These are phyloP conservation scores for Poeciliopsis retropinna DNA, from an alignment of 2,113 vertebrate genomes.

Conservation along the genomic window DNA sequence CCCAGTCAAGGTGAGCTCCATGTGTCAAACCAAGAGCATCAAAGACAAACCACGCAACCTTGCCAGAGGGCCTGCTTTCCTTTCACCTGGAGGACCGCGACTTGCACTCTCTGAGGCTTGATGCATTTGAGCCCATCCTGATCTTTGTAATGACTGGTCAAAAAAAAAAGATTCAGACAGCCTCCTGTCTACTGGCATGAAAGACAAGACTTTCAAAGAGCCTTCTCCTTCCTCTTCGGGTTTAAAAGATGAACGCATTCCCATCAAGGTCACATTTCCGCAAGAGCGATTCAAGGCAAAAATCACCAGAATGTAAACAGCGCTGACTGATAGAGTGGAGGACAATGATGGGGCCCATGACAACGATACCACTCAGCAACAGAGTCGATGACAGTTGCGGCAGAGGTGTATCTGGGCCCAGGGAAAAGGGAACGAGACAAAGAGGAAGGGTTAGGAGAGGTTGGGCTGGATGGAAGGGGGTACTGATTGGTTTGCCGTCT, in stretches of 20 bases:
- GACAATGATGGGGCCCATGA: conserved; percentile 50
- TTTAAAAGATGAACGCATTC: conserved; percentile 38
- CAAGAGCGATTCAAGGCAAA: conserved; percentile 53
- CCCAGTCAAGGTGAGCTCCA: conserved; percentile 71
- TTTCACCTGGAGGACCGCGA: conserved; percentile 62
- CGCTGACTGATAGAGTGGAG: conserved; percentile 49
- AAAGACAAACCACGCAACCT: conserved; percentile 66
- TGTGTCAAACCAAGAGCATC: conserved; percentile 57
- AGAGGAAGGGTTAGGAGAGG: conserved; percentile 37
- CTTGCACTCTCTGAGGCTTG: conserved; percentile 53
- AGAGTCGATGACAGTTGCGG: conserved; percentile 45
- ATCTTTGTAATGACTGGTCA: conserved; percentile 54
- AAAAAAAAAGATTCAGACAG: conserved; percentile 49
- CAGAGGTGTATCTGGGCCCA: conserved; percentile 21
- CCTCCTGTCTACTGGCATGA: conserved; percentile 59
- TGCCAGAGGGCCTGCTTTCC: conserved; percentile 52
- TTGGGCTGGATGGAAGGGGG: conserved; percentile 32
- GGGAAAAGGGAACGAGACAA: conserved; percentile 18
- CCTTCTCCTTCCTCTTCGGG: conserved; percentile 43
- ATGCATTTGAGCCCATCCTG: conserved; percentile 57
- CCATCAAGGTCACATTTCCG: conserved; percentile 66
- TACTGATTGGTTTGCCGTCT: conserved; percentile 61
- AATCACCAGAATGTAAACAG: conserved; percentile 58
- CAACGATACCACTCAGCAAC: conserved; percentile 50
- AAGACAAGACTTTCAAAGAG: conserved; percentile 63